These are phyloP conservation scores for Conus betulinus DNA, from an alignment of 1,140 invertebrate genomes.

Conservation along the genomic window DNA sequence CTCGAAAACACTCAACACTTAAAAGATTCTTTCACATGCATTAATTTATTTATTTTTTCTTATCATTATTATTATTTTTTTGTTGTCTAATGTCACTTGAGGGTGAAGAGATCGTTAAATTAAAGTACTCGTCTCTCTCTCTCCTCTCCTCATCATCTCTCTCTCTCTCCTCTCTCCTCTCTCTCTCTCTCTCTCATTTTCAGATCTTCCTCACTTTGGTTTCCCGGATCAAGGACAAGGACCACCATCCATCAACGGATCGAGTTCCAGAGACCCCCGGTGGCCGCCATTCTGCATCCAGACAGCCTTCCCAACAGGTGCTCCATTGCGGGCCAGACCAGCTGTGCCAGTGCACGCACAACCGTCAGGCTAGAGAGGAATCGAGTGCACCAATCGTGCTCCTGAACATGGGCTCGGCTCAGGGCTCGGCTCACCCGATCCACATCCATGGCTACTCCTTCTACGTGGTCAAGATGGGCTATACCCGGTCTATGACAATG, in stretches of 20 bases:
- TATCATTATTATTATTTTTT: too few species aligned
- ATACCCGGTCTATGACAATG: not conserved
- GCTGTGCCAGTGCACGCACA: conserved; percentile 2
- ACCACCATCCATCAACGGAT: conserved; percentile 54
- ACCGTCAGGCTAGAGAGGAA: not conserved
- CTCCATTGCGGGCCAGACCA: not conserved
- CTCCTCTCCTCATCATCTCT: too few species aligned
- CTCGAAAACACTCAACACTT: too few species aligned
- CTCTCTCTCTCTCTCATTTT: not conserved
- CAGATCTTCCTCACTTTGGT: conserved; percentile 61
- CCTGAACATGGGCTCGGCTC: conserved; percentile 79
- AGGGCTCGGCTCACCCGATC: conserved; percentile 81
- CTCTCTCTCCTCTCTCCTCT: not conserved
- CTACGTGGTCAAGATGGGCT: conserved; percentile 79
- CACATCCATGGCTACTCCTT: conserved; percentile 78
- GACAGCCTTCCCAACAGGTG: not conserved
- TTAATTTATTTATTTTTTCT: too few species aligned
- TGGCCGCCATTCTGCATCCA: conserved; percentile 59
- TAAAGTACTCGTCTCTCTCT: too few species aligned
- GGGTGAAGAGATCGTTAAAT: too few species aligned
- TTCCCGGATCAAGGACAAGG: conserved; percentile 51
- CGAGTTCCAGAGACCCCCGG: conserved; percentile 51
- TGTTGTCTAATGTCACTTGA: too few species aligned
- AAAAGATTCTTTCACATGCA: too few species aligned
- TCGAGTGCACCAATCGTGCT: conserved; percentile 58